Conservation (phyloP, 2,888 invertebrate species). For the Vesta saturnalis region DNA sequence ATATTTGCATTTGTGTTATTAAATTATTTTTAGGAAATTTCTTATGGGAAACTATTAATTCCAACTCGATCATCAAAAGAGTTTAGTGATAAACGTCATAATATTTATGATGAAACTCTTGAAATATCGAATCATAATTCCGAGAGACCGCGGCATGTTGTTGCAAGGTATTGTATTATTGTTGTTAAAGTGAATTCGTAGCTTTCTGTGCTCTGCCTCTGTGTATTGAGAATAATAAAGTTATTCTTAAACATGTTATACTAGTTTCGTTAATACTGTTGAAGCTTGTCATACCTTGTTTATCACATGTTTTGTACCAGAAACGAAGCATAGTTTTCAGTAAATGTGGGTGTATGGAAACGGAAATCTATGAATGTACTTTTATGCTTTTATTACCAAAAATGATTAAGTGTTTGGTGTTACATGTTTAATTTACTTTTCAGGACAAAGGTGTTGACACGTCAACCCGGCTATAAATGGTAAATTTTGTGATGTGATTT, state of each 20-base stretch:
- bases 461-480: conserved; percentile 87
- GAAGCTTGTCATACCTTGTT: too few species aligned
- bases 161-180: conserved; percentile 64
- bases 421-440: conserved; percentile 67
- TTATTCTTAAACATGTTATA: too few species aligned
- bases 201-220: neutral
- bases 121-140: conserved; percentile 16
- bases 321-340: too few species aligned
- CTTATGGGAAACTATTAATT: conserved; percentile 85
- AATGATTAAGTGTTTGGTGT: conserved; percentile 17
- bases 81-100: conserved; percentile 60
- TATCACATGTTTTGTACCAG: too few species aligned
- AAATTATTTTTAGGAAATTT: conserved; percentile 73
- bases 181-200: neutral
- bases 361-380: too few species aligned
- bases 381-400: neutral
- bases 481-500: conserved; percentile 62
- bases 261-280: too few species aligned
- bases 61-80: conserved; percentile 71
- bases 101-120: conserved; percentile 54
- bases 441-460: conserved; percentile 89
- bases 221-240: too few species aligned
- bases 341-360: too few species aligned
- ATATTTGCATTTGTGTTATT: conserved; percentile 20
- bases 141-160: conserved; percentile 60